Evolutionary conservation across 2,888 invertebrate species (phyloP), one percentile per base, ranked within the genome.

Genomic region (Ophion slaviceki): DNA sequence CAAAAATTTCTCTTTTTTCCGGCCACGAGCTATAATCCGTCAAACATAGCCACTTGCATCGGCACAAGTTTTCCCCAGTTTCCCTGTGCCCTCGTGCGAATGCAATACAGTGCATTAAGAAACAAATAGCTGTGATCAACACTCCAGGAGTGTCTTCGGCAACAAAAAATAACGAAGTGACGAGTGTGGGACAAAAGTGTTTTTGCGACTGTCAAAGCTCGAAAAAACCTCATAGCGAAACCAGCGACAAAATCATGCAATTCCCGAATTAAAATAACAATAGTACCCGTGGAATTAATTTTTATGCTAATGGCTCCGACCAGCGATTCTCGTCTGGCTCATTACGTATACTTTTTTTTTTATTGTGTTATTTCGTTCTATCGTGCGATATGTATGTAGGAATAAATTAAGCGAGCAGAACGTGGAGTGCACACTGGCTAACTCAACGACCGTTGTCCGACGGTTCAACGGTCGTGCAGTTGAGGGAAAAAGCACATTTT

Each of bases 391-490:
- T 61, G 61, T 20, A 64, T 28, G 66, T 71, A 78, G 53, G 84
- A 86, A 86, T 84, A 82, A 79, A 84, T 84, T 86, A 85, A 47
- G 79, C 59, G 71, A 32, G 80, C 70, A 79, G 71, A 67, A 77
- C 75, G 70, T 61, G 11, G 47, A 24, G 57, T n/a, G 66, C 70
- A 72, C 72, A 70, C 45, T 61, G 28, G 76, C 47, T 72, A 66
- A 67, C 40, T 64, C 68, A 11, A 67, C 71, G 71, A 86, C 86
- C 78, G 86, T 71, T 85, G 85, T 87, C 86, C 83, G 89, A 88
- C 88, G 91, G 90, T 91, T 91, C 91, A 92, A 92, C 92, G 91
- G 92, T 91, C 90, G 89, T 67, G 53, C 76, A 84, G 82, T 89
- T 90, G 85, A 86, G 87, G 87, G 86, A 84, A 85, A 85, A 80